A percentile compares a stretch with the other conserved stretches of the same genome.
Evolutionary conservation across 2,888 invertebrate genomes (phyloP).

Genomic region (Drosophila nr. medialis): DNA sequence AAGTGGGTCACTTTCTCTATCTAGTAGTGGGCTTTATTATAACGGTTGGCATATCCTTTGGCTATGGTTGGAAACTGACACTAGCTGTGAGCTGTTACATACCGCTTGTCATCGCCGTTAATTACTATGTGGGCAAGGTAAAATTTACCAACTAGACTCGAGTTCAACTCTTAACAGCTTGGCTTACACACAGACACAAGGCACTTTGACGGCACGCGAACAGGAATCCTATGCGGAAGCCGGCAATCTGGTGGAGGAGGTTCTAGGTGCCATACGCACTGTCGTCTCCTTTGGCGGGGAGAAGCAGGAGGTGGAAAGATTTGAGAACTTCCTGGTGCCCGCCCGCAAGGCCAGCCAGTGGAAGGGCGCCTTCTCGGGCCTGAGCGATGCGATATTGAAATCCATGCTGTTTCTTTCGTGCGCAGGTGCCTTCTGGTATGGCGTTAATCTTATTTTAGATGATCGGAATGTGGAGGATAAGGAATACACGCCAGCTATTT

Average conservation of each 20-base stretch:
- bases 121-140: conserved; percentile 91
- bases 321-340: conserved; percentile 86
- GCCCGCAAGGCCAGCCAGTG: conserved; percentile 88
- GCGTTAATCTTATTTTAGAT: conserved; percentile 89
- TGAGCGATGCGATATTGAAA: conserved; percentile 90
- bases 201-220: conserved; percentile 88
- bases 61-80: conserved; percentile 94
- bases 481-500: conserved; percentile 89
- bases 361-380: conserved; percentile 89
- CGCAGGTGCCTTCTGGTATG: conserved; percentile 92
- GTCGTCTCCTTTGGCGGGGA: conserved; percentile 93
- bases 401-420: conserved; percentile 91
- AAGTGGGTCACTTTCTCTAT: conserved; percentile 91
- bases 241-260: conserved; percentile 91
- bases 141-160: conserved; percentile 11
- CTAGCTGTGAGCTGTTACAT: conserved; percentile 91
- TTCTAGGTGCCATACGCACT: conserved; percentile 89
- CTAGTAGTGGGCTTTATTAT: conserved; percentile 84
- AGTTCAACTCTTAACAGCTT: background rate
- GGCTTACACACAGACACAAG: conserved; percentile 86
- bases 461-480: conserved; percentile 87
- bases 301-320: conserved; percentile 89
- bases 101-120: conserved; percentile 91
- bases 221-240: conserved; percentile 91
- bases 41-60: conserved; percentile 90